Conservation (phyloP, 2,113 vertebrate species). For the Carassius carassius region DNA sequence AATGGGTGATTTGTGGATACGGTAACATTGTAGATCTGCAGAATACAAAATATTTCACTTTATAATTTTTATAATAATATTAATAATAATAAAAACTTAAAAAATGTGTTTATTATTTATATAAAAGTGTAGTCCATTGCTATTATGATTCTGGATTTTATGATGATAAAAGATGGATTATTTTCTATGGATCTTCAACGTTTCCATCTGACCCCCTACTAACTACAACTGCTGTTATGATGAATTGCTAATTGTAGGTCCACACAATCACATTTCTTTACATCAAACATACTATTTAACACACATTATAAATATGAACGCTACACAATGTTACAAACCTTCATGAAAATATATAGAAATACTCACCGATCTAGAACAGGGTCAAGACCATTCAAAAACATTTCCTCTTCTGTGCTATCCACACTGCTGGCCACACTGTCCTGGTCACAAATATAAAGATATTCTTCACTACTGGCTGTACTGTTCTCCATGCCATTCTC, state of each 20-base stretch:
- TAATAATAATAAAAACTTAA: too few species aligned
- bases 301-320: background rate
- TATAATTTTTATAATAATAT: too few species aligned
- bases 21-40: too few species aligned
- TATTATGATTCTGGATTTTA: background rate
- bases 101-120: background rate
- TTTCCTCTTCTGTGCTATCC: slow-evolving; percentile 17
- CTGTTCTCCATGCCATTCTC: background rate
- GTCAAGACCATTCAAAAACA: slow-evolving; percentile 23
- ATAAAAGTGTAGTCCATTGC: background rate
- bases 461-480: background rate
- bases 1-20: too few species aligned
- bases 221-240: background rate
- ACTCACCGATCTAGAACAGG: background rate
- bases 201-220: background rate
- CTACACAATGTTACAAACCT: background rate
- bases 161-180: background rate
- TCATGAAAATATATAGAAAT: background rate
- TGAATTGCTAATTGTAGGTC: background rate
- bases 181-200: background rate
- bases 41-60: too few species aligned
- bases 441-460: background rate
- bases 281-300: background rate
- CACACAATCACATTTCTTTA: background rate
- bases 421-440: slow-evolving; percentile 21